phyloP scores from a whole-genome alignment of 53 echinoderm and acorn worm genomes.

The Actinopyga echinites region DNA sequence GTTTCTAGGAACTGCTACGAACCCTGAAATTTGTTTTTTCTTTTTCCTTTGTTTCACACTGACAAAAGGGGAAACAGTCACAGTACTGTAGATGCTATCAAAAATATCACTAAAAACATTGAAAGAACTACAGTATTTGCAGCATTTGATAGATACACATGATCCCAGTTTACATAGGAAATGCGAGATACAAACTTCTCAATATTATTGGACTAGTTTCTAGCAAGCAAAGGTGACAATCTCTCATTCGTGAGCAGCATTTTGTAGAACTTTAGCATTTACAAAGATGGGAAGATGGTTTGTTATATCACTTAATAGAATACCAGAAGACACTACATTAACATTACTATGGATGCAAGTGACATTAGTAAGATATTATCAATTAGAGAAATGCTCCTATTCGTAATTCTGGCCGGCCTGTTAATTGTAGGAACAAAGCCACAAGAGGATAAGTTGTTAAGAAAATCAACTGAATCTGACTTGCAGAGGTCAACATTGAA shows the following conservation, averaged over 20 bases:
- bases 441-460: neutral
- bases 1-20: too few relatives aligned
- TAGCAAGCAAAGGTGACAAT: neutral
- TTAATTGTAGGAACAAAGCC: conserved; percentile 11
- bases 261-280: neutral
- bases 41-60: neutral
- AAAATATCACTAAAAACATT: conserved; percentile 17
- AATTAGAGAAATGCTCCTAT: conserved; percentile 9
- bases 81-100: neutral
- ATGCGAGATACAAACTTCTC: conserved; percentile 10
- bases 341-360: neutral
- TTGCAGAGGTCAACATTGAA: neutral
- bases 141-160: conserved; percentile 3
- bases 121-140: conserved; percentile 20
- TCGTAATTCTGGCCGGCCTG: neutral
- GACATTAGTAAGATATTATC: conserved; percentile 3
- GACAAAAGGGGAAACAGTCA: neutral
- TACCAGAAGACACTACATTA: neutral
- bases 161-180: conserved; percentile 8
- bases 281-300: neutral
- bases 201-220: conserved; percentile 2
- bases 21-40: conserved; percentile 12
- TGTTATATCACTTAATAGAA: neutral
- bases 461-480: neutral
- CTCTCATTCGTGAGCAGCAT: neutral